These are phyloP conservation scores for Luperina nickerlii DNA, from an alignment of 2,888 invertebrate genomes.

Conservation along the genomic window DNA sequence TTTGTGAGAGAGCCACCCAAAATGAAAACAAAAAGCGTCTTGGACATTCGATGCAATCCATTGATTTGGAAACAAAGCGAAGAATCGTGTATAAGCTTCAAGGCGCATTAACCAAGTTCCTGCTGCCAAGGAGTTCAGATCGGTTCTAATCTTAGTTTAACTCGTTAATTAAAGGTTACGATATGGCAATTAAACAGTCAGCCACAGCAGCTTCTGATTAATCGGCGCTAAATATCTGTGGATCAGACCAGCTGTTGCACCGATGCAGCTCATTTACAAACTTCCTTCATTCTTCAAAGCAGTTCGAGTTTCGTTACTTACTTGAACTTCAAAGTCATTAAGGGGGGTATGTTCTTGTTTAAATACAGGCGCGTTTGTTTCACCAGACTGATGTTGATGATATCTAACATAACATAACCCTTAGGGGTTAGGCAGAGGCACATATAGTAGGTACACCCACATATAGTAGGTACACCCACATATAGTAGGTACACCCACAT, in stretches of 20 bases:
- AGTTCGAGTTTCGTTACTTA: conserved; percentile 7
- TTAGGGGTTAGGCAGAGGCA: no score
- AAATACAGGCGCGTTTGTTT: neutral
- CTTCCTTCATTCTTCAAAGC: conserved; percentile 52
- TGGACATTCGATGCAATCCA: neutral
- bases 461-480: no score
- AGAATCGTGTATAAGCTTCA: neutral
- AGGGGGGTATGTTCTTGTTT: neutral
- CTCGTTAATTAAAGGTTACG: conserved; percentile 37
- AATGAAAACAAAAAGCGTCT: neutral
- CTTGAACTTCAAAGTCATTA: conserved; percentile 30
- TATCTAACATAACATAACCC: no score
- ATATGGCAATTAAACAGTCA: conserved; percentile 30
- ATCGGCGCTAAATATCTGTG: conserved; percentile 22
- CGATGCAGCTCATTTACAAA: conserved; percentile 52
- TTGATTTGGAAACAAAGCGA: neutral
- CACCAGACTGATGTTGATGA: neutral
- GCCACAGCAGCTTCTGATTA: conserved; percentile 36
- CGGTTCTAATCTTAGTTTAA: conserved; percentile 17
- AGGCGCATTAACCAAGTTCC: neutral
- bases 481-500: no score
- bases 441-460: no score
- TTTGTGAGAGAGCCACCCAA: neutral
- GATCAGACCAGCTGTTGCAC: conserved; percentile 44
- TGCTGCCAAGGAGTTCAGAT: conserved; percentile 9